Base-by-base conservation (phyloP, 1,140 invertebrate genomes). In the Chrysopa pallens region DNA sequence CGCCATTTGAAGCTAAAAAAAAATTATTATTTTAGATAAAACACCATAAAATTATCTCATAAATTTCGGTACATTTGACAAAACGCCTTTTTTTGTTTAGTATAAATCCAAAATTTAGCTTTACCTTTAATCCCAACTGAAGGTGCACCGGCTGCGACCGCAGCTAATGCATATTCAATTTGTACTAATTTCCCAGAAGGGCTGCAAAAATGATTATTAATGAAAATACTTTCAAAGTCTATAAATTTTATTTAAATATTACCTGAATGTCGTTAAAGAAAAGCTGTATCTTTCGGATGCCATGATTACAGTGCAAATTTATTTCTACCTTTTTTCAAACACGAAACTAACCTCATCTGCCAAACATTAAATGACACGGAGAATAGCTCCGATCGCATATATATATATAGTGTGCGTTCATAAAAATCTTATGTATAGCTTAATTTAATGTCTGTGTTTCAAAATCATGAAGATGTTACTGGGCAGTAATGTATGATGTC, bases 111-210 rank as follows among this genome's bases (percentile, higher is more conserved):
- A n/a, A 42, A 39, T 42, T 17, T 37, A 28, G 29, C 41, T 31
- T 46, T 64, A 87, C 87, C 86, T 80, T 97, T 96, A 45, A 99
- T 96, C 39, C 94, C 96, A 47, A 99, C 93, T 42, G 93, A 96
- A 1, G 95, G 91, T n/a, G 94, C 92, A 48, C 96, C 95, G 47
- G 91, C 88, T 43, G 91, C 89, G 12, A 99, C 96, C 31, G 96
- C 96, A 43, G 91, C 91, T 62, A 99, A 73, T 1, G 96, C 96
- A 89, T 99, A 99, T 73, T 99, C 96, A 59, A 99, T 96, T 69
- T 99, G 96, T 17, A 98, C 95, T 45, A 99, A 72, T 68, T 99
- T 99, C 49, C 96, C 96, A 15, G 94, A 98, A 8, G 96, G 96
- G 62, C 95, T 98, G 61, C 39, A 75, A 74, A 51, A 38, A 40